phyloP scores from a whole-genome alignment of 2,797 vertebrate genomes.

The Momotus momota region DNA sequence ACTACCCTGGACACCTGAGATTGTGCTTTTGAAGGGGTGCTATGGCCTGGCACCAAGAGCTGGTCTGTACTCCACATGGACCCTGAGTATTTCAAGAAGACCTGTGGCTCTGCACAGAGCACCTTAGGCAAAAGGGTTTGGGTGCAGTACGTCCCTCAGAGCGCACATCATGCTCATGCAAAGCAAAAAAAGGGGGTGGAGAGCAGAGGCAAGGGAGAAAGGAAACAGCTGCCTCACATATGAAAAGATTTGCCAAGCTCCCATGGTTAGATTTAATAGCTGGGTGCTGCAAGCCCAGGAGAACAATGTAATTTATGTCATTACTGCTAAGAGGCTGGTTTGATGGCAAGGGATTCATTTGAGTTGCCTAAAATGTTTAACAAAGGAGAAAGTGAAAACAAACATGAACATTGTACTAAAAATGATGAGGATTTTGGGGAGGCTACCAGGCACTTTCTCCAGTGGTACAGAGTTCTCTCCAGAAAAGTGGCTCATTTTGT shows the following conservation, averaged over 20 bases:
- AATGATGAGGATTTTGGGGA: conserved; percentile 56
- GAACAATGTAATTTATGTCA: conserved; percentile 82
- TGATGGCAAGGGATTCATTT: conserved; percentile 62
- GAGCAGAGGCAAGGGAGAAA: conserved; percentile 7
- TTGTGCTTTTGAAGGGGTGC: not conserved
- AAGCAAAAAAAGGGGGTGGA: not conserved
- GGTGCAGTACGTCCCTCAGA: not conserved
- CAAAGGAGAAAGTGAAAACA: conserved; percentile 70
- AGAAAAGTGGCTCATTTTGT: conserved; percentile 19
- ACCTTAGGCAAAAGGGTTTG: not conserved
- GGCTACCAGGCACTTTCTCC: conserved; percentile 45
- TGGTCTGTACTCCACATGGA: rapidly evolving
- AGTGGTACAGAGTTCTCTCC: not conserved
- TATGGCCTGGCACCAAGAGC: not conserved
- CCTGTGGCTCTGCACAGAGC: not conserved
- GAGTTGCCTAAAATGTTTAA: conserved; percentile 63
- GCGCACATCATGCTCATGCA: not conserved
- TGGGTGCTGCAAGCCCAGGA: conserved; percentile 72
- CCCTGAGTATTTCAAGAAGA: not conserved
- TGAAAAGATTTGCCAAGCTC: conserved; percentile 71
- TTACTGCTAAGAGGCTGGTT: conserved; percentile 71
- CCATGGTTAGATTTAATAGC: conserved; percentile 77
- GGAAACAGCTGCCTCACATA: conserved; percentile 73
- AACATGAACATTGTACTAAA: conserved; percentile 66
- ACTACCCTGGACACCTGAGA: not conserved